Evolutionary conservation across 2,113 vertebrate genomes (phyloP).

Genomic region (Megatriorchis doriae): DNA sequence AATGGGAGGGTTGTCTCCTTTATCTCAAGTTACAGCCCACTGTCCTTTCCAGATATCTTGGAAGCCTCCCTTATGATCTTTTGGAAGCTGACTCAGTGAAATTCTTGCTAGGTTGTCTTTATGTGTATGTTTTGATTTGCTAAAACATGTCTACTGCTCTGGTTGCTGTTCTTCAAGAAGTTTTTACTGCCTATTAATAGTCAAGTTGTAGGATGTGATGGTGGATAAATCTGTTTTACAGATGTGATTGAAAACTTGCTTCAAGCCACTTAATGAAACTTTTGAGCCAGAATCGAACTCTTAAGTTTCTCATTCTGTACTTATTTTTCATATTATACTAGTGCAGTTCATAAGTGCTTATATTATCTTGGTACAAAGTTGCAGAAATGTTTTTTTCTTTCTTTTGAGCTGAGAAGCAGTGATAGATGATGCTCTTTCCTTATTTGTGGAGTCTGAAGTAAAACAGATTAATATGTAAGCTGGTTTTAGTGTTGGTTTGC

Average conservation of each 20-base stretch:
- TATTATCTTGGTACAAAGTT: not conserved
- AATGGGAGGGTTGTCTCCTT: not conserved
- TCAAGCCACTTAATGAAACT: not conserved
- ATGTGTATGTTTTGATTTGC: not conserved
- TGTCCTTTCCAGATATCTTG: not conserved
- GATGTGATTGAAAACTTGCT: not conserved
- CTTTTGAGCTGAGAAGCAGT: not conserved
- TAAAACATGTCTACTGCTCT: not conserved
- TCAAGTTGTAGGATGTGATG: not conserved
- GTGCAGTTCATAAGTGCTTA: not conserved
- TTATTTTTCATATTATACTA: not conserved
- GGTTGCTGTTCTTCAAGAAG: not conserved
- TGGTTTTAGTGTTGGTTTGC: not conserved
- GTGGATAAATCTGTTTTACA: not conserved
- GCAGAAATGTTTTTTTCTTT: not conserved
- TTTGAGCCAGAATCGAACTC: not conserved
- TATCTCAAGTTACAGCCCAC: not conserved
- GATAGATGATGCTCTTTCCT: not conserved
- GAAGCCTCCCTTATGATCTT: not conserved
- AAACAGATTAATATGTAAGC: not conserved
- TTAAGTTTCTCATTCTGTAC: not conserved
- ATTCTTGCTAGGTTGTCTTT: not conserved
- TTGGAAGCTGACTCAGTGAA: not conserved
- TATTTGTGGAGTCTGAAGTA: not conserved
- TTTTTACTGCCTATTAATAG: not conserved